Evolutionary conservation across 1,140 invertebrate species (phyloP).

Genomic region (Saccostrea glomerata): DNA sequence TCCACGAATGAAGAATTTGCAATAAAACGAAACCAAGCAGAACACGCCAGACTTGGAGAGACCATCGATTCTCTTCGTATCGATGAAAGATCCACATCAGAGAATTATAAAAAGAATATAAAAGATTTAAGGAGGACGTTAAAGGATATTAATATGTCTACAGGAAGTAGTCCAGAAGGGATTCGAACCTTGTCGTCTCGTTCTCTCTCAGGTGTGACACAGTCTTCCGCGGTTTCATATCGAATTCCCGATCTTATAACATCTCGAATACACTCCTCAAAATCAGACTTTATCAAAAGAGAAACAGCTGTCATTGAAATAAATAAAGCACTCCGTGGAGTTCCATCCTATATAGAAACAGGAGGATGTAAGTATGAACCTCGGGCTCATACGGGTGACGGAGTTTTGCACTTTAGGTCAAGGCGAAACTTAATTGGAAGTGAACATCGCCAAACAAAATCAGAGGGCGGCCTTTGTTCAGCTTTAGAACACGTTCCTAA

Average conservation of each 20-base stretch:
- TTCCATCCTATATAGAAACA: neutral
- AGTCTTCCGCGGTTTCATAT: neutral
- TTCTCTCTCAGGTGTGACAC: neutral
- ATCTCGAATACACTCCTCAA: neutral
- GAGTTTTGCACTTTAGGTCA: neutral
- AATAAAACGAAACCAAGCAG: conserved; percentile 40
- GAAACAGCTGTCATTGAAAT: conserved; percentile 10
- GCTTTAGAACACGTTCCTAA: neutral
- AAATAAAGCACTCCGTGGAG: neutral
- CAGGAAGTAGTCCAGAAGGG: conserved; percentile 40
- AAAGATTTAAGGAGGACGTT: conserved; percentile 28
- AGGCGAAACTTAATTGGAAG: neutral
- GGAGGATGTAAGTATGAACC: neutral
- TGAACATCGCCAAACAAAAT: neutral
- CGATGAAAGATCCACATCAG: neutral
- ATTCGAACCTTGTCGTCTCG: conserved; percentile 37
- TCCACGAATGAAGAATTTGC: conserved; percentile 49
- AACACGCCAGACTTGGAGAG: conserved; percentile 33
- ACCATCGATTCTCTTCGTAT: conserved; percentile 37
- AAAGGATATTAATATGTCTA: conserved; percentile 42
- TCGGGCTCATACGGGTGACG: conserved; percentile 16
- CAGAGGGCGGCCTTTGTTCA: neutral
- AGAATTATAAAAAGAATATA: conserved; percentile 2
- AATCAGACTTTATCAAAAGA: conserved; percentile 25
- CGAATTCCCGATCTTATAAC: neutral